These are phyloP conservation scores for Porphyrio hochstetteri DNA, from an alignment of 2,113 vertebrate species.

Conservation along the genomic window DNA sequence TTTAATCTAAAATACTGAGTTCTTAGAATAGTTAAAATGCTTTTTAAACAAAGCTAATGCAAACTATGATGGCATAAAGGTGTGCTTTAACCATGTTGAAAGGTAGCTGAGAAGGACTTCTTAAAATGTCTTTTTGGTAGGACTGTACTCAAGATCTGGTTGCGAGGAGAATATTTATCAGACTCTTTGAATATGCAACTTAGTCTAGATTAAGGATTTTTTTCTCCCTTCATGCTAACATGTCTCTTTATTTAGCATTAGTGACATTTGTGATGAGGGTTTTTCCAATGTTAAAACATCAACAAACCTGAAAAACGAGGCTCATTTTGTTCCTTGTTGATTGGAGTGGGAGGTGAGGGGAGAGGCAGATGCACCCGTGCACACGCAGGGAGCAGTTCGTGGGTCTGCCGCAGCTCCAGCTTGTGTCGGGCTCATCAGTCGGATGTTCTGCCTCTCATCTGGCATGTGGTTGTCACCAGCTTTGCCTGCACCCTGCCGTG, in stretches of 20 bases:
- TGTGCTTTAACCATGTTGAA: constrained; percentile 35
- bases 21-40: constrained; percentile 57
- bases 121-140: constrained; percentile 70
- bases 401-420: neutral
- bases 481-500: neutral
- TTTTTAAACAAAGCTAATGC: constrained; percentile 63
- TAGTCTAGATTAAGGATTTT: constrained; percentile 78
- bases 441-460: neutral
- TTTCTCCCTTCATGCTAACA: constrained; percentile 71
- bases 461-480: rapidly evolving
- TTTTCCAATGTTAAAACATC: constrained; percentile 53
- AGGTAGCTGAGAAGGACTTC: constrained; percentile 45
- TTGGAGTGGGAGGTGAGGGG: neutral
- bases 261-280: constrained; percentile 66
- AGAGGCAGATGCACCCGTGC: rapidly evolving
- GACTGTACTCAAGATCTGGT: constrained; percentile 72
- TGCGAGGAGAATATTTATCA: constrained; percentile 74
- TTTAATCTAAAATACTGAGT: constrained; percentile 57
- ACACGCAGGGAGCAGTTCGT: neutral
- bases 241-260: constrained; percentile 77
- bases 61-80: constrained; percentile 64
- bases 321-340: constrained; percentile 47
- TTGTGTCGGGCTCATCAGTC: neutral
- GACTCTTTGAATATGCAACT: constrained; percentile 80
- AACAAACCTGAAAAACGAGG: constrained; percentile 23